Base-by-base conservation (phyloP, 2,113 vertebrate species). In the Narcine bancroftii region DNA sequence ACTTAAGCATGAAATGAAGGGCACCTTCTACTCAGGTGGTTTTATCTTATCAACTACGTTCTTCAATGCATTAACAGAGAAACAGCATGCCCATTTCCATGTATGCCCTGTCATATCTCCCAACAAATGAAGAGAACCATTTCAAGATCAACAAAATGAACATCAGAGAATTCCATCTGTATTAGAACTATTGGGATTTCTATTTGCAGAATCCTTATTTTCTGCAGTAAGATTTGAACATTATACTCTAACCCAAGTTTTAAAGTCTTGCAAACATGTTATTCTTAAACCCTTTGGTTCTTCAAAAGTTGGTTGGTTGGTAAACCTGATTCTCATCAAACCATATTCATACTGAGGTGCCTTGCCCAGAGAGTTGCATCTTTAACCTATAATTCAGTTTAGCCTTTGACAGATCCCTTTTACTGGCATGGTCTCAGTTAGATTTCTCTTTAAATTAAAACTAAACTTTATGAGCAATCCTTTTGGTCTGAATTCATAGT, bases 381-480 rank as follows among this genome's bases (percentile, higher is more conserved):
- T 3, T 2, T 71, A 26, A 71, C 24, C 26, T 71, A 26, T 24
- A 71, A 71, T 6, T 26, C 26, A 7, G 2, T 6, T 26, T 71
- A 26, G 24, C 69, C 65, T 24, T 66, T 15, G 65, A 66, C 19
- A 93, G 29, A 42, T 0, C 0, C 0, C 0, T 0, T 3, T 92
- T 33, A 76, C 0, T 1, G 1, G 71, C 71, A 10, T 33, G 71
- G 71, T 21, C 69, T 26, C 69, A 71, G 69, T 6, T 26, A 2
- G 69, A 33, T 71, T 26, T 7, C 26, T 73, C 71, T 24, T n/a
- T n/a, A n/a, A n/a, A n/a, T n/a, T n/a, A n/a, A n/a, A n/a, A n/a
- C n/a, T n/a, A n/a, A n/a, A n/a, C n/a, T 33, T 73, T 73, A 73
- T n/a, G 29, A 73, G 71, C 11, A 11, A 73, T n/a, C 29, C 73